phyloP scores from a whole-genome alignment of 2,888 invertebrate genomes.

The Phengaris arion region DNA sequence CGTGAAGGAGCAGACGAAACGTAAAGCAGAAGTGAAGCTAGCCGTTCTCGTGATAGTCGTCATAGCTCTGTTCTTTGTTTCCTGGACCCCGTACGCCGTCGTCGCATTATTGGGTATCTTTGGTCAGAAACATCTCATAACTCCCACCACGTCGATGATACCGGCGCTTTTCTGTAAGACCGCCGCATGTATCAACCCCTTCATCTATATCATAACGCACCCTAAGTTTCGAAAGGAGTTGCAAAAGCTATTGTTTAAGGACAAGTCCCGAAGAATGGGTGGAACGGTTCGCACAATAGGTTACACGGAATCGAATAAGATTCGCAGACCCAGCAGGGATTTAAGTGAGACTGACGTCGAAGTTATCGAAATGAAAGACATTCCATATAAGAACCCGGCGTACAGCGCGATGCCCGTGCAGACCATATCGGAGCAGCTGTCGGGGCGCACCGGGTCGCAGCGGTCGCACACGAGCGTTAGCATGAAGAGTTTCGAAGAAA shows the following conservation, averaged over 20 bases:
- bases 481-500: conserved; percentile 65
- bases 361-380: conserved; percentile 75
- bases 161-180: conserved; percentile 90
- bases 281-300: conserved; percentile 63
- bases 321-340: conserved; percentile 63
- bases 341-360: conserved; percentile 75
- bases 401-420: conserved; percentile 45
- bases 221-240: conserved; percentile 85
- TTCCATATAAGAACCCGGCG: conserved; percentile 56
- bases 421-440: conserved; percentile 59
- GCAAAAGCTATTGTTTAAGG: conserved; percentile 62
- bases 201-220: conserved; percentile 88
- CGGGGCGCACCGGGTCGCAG: conserved; percentile 58
- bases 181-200: conserved; percentile 90
- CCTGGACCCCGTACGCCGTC: conserved; percentile 91
- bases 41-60: conserved; percentile 84
- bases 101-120: conserved; percentile 87
- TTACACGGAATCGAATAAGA: conserved; percentile 55
- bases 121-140: conserved; percentile 81
- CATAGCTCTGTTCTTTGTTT: conserved; percentile 86
- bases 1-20: conserved; percentile 81
- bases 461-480: conserved; percentile 56
- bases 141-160: conserved; percentile 86
- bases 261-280: conserved; percentile 63
- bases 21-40: conserved; percentile 85